phyloP scores from a whole-genome alignment of 2,888 invertebrate genomes.

The Aphidius colemani region DNA sequence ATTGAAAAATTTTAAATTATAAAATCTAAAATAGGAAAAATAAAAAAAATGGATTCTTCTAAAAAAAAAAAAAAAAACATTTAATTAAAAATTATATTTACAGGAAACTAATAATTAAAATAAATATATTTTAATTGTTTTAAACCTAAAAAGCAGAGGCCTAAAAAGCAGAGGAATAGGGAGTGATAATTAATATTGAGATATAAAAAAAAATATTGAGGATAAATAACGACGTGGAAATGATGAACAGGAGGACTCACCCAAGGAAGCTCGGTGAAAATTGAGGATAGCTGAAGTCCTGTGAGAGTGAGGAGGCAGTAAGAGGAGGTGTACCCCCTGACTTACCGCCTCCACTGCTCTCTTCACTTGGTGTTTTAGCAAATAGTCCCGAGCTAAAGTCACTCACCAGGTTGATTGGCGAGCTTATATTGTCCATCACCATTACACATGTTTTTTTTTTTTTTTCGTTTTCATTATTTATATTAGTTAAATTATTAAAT shows the following conservation, averaged over 20 bases:
- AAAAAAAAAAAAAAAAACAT: conserved; percentile 3
- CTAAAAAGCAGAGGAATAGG: too few species aligned
- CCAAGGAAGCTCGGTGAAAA: conserved; percentile 57
- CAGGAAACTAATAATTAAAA: conserved; percentile 24
- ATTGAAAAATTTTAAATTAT: background rate
- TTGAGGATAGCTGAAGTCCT: conserved; percentile 57
- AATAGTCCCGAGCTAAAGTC: conserved; percentile 95
- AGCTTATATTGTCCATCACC: conserved; percentile 64
- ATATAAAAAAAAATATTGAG: background rate
- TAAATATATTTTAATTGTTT: conserved; percentile 15
- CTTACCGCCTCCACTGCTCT: conserved; percentile 71
- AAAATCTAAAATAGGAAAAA: conserved; percentile 8
- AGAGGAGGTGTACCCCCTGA: conserved; percentile 69
- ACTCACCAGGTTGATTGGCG: conserved; percentile 90
- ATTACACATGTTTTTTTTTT: conserved; percentile 50
- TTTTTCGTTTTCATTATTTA: conserved; percentile 5
- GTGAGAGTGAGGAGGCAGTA: conserved; percentile 62
- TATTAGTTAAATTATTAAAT: background rate
- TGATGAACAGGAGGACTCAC: conserved; percentile 55
- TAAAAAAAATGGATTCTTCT: conserved; percentile 9
- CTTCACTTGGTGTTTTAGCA: conserved; percentile 91
- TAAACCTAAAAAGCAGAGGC: too few species aligned
- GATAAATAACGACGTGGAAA: conserved; percentile 19
- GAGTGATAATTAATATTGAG: too few species aligned
- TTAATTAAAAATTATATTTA: conserved; percentile 1